Conservation (phyloP, 92 coral and sea anemone species). For the Nematostella vectensis region DNA sequence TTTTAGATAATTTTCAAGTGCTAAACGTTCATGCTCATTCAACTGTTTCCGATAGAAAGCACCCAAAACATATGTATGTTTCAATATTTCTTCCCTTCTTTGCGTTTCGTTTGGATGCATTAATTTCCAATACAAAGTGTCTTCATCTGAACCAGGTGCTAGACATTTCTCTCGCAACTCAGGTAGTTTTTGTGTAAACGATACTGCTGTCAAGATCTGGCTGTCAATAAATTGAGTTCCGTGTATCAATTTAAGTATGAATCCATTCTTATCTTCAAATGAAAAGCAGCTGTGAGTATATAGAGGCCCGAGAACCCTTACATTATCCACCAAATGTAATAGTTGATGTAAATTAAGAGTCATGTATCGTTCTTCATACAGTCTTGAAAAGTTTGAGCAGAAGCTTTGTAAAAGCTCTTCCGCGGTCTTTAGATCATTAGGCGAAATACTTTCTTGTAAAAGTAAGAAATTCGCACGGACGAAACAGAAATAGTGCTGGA, state of each 20-base stretch:
- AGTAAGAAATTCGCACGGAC: conserved; percentile 32
- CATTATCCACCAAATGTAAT: conserved; percentile 36
- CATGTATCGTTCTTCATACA: conserved; percentile 26
- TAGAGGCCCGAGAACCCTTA: conserved; percentile 42
- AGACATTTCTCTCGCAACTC: conserved; percentile 28
- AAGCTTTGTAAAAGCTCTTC: conserved; percentile 24
- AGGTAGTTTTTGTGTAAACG: conserved; percentile 39
- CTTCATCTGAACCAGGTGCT: conserved; percentile 14
- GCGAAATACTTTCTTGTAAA: conserved; percentile 28
- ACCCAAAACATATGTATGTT: conserved; percentile 13
- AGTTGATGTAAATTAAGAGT: conserved; percentile 49
- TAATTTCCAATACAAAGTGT: conserved; percentile 19
- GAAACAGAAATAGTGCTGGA: conserved; percentile 19
- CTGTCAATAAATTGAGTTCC: conserved; percentile 45
- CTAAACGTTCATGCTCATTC: conserved; percentile 15
- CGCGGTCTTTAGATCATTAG: conserved; percentile 14
- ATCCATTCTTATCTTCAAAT: conserved; percentile 44
- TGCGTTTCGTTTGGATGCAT: conserved; percentile 19
- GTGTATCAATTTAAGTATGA: conserved; percentile 25
- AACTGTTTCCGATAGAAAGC: conserved; percentile 8
- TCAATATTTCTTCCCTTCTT: conserved; percentile 7
- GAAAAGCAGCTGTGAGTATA: conserved; percentile 39
- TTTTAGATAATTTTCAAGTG: too few species aligned
- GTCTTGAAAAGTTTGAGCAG: conserved; percentile 6
- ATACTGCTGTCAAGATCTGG: conserved; percentile 32